These are phyloP conservation scores for Griposia aprilina DNA, from an alignment of 2,888 invertebrate species.

Conservation along the genomic window DNA sequence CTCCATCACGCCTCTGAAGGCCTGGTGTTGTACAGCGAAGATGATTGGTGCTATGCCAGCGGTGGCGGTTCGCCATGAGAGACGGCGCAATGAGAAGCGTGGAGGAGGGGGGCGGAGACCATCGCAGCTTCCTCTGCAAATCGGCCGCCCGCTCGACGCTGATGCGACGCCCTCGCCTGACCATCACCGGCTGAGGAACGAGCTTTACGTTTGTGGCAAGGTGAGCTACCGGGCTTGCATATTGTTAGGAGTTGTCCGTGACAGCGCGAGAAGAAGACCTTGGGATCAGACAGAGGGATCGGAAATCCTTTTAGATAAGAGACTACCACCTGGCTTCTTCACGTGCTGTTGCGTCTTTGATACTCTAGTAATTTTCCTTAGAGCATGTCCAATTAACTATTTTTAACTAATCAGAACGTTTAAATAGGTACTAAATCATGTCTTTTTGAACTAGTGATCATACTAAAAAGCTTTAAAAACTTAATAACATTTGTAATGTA, in stretches of 20 bases:
- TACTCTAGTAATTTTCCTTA: not conserved
- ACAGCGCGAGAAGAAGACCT: constrained; percentile 11
- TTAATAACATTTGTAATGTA: not conserved
- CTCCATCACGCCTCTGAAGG: constrained; percentile 61
- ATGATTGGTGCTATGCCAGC: constrained; percentile 97
- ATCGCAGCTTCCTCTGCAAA: constrained; percentile 92
- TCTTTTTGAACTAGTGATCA: not conserved
- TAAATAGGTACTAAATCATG: not conserved
- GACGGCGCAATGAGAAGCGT: constrained; percentile 93
- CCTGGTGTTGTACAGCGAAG: constrained; percentile 82
- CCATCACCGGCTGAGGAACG: constrained; percentile 90
- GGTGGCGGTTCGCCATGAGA: constrained; percentile 95
- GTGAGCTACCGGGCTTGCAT: constrained; percentile 79
- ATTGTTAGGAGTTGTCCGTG: not conserved
- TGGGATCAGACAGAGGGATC: not conserved
- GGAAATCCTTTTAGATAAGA: not conserved
- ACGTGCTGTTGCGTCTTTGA: not conserved
- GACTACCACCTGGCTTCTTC: not conserved
- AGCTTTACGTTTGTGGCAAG: constrained; percentile 94
- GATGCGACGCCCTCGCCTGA: constrained; percentile 92
- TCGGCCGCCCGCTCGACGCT: constrained; percentile 91
- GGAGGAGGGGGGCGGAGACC: constrained; percentile 91
- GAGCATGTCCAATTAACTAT: constrained; percentile 29
- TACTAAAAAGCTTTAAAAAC: not conserved
- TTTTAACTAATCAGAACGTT: constrained; percentile 1